Evolutionary conservation across 2,888 invertebrate genomes (phyloP), one percentile per base, ranked within the genome.

Genomic region (Cephus pygmeus): DNA sequence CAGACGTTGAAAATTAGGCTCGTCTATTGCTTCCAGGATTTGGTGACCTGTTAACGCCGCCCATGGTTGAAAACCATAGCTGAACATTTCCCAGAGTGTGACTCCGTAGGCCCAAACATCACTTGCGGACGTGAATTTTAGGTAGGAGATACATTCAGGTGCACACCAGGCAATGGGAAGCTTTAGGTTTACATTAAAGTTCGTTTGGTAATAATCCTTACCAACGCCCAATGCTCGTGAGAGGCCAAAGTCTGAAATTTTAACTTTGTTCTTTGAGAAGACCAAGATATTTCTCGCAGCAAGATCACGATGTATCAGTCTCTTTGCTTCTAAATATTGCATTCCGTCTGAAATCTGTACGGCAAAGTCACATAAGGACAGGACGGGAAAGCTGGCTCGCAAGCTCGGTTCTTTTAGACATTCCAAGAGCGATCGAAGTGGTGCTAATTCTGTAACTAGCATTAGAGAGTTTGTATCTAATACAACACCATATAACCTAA

Each of bases 51-150:
- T 98, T 76, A 98, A 93, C 0, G 98, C 98, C 0, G 97, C 97
- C 99, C 99, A 99, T 0, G 99, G 99, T 91, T 99, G 98, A 90
- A 98, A 98, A 1, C 99, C 99, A 89, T 99, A 99, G 0, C 98
- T 98, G 91, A 99, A 99, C 97, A 99, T 98, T 92, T 99, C 99
- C 99, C 99, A 99, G 0, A 99, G 93, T n/a, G 98, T 98, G 0
- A 99, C 98, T 4, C 97, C 99, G 91, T 96, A 99, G 0, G 99
- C 98, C 99, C 99, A 99, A 0, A 99, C 98, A 90, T 99, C 99
- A 78, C 98, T 98, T 11, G 98, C 96, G 11, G 98, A 97, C 1
- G 99, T 99, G 91, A 99, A 99, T 79, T 97, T 95, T 80, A 99
- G 93, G 91, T 97, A 99, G 84, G 98, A 96, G 85, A 99, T 99